A percentile compares a stretch with the other conserved stretches of the same genome.
Evolutionary conservation across 2,113 vertebrate genomes (phyloP).

Genomic region (Ia io): DNA sequence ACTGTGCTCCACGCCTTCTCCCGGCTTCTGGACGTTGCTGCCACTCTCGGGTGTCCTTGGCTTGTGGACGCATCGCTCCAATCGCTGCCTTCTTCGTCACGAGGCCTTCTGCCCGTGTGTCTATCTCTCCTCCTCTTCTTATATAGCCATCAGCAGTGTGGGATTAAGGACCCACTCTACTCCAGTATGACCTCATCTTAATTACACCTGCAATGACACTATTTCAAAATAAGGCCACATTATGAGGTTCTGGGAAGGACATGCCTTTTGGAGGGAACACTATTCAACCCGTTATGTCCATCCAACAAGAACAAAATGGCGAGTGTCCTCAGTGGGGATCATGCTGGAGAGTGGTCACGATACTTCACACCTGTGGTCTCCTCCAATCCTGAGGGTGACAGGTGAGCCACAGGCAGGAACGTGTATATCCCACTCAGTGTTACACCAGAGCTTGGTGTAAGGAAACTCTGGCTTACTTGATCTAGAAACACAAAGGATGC

Average conservation of each 20-base stretch:
- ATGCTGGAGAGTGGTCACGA: accelerated
- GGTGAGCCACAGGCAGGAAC: not conserved
- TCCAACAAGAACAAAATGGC: not conserved
- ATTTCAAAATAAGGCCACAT: not conserved
- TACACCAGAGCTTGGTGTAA: not conserved
- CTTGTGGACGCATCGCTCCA: accelerated
- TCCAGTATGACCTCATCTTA: not conserved
- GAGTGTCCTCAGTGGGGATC: not conserved
- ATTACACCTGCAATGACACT: not conserved
- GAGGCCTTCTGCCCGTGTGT: not conserved
- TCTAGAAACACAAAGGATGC: not conserved
- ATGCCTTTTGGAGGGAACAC: not conserved
- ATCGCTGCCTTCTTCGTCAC: not conserved
- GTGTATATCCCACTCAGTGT: not conserved
- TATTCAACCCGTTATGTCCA: not conserved
- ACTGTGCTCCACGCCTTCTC: too few species aligned
- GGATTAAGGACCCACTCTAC: not conserved
- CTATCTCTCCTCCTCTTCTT: not conserved
- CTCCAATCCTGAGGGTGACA: not conserved
- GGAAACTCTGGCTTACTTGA: not conserved
- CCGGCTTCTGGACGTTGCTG: accelerated
- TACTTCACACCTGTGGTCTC: not conserved
- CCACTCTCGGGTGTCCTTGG: not conserved
- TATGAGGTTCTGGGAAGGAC: not conserved
- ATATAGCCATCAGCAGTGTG: not conserved